These are phyloP conservation scores for Atractosteus spatula DNA, from an alignment of 2,113 vertebrate genomes.

Conservation along the genomic window DNA sequence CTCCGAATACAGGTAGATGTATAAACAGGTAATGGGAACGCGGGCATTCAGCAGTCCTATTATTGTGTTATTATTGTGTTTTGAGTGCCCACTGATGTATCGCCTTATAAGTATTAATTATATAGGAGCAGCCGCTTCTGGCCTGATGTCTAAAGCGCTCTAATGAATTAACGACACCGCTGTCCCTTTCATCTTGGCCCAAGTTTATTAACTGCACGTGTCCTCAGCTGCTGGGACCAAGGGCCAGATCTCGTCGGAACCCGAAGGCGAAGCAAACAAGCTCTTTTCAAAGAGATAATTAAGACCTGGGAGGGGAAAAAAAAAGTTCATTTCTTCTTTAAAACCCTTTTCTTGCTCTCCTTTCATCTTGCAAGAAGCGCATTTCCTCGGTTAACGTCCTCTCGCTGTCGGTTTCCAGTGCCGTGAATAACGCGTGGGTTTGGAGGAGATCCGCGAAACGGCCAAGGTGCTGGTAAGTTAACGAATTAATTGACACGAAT, in stretches of 20 bases:
- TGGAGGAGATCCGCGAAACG: no score
- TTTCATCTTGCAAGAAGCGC: not conserved
- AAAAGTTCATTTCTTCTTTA: not conserved
- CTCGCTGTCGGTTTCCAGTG: no score
- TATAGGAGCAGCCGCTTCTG: not conserved
- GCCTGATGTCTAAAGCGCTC: not conserved
- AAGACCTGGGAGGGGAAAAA: not conserved
- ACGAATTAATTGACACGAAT: no score
- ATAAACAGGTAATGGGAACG: not conserved
- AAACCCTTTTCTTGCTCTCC: not conserved
- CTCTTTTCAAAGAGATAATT: slow-evolving; percentile 14
- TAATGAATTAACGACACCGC: slow-evolving; percentile 10
- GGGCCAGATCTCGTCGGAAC: slow-evolving; percentile 11
- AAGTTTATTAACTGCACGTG: slow-evolving; percentile 39
- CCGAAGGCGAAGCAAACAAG: slow-evolving; percentile 9
- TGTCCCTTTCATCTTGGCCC: slow-evolving; percentile 26
- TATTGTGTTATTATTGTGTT: not conserved
- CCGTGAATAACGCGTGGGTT: no score
- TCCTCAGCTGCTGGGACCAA: slow-evolving; percentile 23
- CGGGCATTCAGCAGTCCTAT: not conserved
- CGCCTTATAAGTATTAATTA: not conserved
- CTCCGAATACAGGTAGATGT: no score
- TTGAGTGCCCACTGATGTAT: not conserved
- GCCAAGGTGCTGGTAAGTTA: no score
- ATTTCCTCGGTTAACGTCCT: no score